Conservation (phyloP, 1,140 invertebrate genomes). For the Pseudomyrmex dendroicus region DNA sequence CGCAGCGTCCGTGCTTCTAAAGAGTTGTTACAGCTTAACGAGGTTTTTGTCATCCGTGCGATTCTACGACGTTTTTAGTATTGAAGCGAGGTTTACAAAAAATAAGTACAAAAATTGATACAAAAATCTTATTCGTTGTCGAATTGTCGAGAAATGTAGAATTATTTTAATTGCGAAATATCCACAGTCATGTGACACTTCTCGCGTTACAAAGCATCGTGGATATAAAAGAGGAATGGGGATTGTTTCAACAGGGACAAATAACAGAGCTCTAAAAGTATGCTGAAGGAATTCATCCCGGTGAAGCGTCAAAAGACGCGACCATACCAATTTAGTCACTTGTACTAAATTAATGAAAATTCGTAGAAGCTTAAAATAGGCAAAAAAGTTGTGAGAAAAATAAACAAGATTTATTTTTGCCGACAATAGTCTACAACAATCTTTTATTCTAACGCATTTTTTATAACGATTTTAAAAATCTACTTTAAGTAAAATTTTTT, state of each 20-base stretch:
- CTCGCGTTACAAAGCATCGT: neutral
- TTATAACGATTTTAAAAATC: neutral
- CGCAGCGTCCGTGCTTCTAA: constrained; percentile 30
- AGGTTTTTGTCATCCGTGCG: constrained; percentile 1
- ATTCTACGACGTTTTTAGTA: too few species aligned
- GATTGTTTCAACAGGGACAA: constrained; percentile 19
- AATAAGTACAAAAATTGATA: too few species aligned
- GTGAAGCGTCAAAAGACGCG: constrained; percentile 69
- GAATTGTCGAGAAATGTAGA: too few species aligned
- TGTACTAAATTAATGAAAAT: constrained; percentile 72
- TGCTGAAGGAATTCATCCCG: constrained; percentile 62
- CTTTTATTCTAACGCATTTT: neutral
- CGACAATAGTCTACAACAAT: neutral
- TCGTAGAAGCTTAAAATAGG: constrained; percentile 32
- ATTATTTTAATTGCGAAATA: too few species aligned
- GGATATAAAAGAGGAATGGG: neutral
- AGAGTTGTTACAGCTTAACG: constrained; percentile 11
- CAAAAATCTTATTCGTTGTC: too few species aligned
- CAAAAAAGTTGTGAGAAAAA: neutral
- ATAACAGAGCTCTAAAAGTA: constrained; percentile 46
- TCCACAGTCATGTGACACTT: neutral
- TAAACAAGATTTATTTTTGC: neutral
- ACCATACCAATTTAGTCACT: constrained; percentile 67
- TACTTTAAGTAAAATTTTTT: neutral
- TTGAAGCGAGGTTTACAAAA: too few species aligned